These are phyloP conservation scores for Hemicordylus capensis DNA, from an alignment of 2,113 vertebrate species.

Conservation along the genomic window DNA sequence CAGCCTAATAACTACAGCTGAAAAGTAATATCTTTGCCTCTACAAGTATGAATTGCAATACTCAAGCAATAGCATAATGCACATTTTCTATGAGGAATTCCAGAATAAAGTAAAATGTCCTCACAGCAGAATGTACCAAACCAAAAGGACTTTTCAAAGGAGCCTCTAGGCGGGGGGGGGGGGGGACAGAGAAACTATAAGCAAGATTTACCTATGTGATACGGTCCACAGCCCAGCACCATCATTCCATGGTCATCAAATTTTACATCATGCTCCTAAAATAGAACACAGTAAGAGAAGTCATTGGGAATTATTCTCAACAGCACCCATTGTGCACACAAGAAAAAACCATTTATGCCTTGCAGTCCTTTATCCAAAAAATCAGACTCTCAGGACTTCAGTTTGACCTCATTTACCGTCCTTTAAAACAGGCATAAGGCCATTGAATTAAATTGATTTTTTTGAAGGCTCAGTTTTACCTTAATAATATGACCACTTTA, in stretches of 20 bases:
- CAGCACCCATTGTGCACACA: neutral
- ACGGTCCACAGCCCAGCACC: conserved; percentile 95
- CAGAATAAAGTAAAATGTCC: conserved; percentile 10
- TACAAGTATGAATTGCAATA: conserved; percentile 19
- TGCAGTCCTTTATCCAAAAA: conserved; percentile 18
- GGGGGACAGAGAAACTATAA: conserved; percentile 30
- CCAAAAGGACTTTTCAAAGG: conserved; percentile 17
- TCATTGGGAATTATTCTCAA: conserved; percentile 14
- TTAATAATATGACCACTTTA: neutral
- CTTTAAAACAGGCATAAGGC: conserved; percentile 19
- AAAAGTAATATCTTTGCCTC: conserved; percentile 35
- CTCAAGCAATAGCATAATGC: conserved; percentile 35
- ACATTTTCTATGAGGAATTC: conserved; percentile 27
- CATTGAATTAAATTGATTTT: neutral
- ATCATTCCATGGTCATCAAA: conserved; percentile 91
- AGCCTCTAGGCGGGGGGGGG: conserved; percentile 7
- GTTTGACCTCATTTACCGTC: conserved; percentile 3
- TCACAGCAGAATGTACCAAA: conserved; percentile 35
- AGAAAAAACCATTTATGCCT: conserved; percentile 27
- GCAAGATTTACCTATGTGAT: conserved; percentile 90
- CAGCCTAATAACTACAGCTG: neutral
- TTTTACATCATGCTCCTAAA: conserved; percentile 91
- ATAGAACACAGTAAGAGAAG: conserved; percentile 35
- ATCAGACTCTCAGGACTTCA: conserved; percentile 2
- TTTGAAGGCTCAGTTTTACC: neutral